These are phyloP conservation scores for Chiridota heheva DNA, from an alignment of 35 echinoderm and acorn worm genomes.

Conservation along the genomic window DNA sequence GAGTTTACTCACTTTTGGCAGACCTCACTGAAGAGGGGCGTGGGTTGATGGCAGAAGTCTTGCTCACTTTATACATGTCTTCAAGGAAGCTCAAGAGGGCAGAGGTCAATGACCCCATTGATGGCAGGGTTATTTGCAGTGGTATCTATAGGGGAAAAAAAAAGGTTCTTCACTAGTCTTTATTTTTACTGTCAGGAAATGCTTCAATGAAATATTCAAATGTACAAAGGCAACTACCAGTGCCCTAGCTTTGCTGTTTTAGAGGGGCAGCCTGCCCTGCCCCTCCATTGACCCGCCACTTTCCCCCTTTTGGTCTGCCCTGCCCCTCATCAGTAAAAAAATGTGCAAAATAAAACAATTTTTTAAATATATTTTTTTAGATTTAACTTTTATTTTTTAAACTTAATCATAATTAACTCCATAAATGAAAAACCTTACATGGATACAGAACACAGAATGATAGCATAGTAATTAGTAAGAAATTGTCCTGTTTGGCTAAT, in stretches of 20 bases:
- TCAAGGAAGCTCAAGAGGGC: constrained; percentile 79
- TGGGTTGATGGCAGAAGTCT: constrained; percentile 65
- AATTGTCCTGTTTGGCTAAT: too few relatives aligned
- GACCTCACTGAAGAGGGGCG: constrained; percentile 85
- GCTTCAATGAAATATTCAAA: not conserved
- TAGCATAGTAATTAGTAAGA: too few relatives aligned
- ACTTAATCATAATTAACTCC: too few relatives aligned
- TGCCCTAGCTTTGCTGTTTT: too few relatives aligned
- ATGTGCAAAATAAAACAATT: not conserved
- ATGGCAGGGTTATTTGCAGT: constrained; percentile 60
- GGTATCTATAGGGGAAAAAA: constrained; percentile 27
- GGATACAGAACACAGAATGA: too few relatives aligned
- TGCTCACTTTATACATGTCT: constrained; percentile 78
- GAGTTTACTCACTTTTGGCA: constrained; percentile 89
- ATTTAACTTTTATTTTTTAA: too few relatives aligned
- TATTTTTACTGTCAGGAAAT: not conserved
- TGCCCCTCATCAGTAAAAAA: not conserved
- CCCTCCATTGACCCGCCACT: too few relatives aligned
- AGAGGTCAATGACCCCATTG: constrained; percentile 64
- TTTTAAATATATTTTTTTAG: too few relatives aligned
- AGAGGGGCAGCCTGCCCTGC: too few relatives aligned
- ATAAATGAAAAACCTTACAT: too few relatives aligned
- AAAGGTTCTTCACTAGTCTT: not conserved
- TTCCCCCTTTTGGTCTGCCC: too few relatives aligned
- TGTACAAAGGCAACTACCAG: not conserved